Conservation (phyloP, 1,140 invertebrate genomes). For the Lasaia peninsularis region DNA sequence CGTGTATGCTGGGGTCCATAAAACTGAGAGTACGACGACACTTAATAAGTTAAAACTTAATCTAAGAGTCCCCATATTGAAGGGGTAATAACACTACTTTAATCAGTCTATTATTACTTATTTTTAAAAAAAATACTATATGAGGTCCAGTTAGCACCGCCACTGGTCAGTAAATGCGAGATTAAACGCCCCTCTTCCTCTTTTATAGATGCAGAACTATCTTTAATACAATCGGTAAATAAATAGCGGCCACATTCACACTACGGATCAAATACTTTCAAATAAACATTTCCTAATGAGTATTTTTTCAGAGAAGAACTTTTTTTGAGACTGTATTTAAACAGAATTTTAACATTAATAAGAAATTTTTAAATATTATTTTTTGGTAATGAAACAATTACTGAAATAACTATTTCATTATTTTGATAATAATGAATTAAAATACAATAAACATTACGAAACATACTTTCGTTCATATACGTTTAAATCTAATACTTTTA, state of each 20-base stretch:
- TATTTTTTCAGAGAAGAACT: too few species aligned
- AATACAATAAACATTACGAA: too few species aligned
- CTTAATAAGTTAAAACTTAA: conserved; percentile 51
- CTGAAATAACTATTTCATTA: too few species aligned
- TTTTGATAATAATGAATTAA: too few species aligned
- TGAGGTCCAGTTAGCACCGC: conserved; percentile 36
- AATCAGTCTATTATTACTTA: conserved; percentile 54
- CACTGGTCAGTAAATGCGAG: conserved; percentile 48
- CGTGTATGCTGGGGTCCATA: conserved; percentile 54
- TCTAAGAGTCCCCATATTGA: conserved; percentile 56
- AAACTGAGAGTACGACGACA: conserved; percentile 56
- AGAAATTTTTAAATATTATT: too few species aligned
- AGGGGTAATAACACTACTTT: conserved; percentile 43
- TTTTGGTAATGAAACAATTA: too few species aligned
- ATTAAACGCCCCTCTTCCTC: conserved; percentile 6
- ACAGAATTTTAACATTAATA: too few species aligned
- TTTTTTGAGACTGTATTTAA: too few species aligned
- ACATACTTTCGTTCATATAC: too few species aligned
- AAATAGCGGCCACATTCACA: background rate
- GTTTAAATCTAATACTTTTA: too few species aligned
- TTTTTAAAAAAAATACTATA: conserved; percentile 44
- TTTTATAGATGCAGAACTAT: conserved; percentile 51
- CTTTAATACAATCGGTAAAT: conserved; percentile 15
- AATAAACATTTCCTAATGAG: too few species aligned
- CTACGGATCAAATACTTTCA: background rate